These are phyloP conservation scores for Cephus pygmeus DNA, from an alignment of 2,888 invertebrate genomes.

Conservation along the genomic window DNA sequence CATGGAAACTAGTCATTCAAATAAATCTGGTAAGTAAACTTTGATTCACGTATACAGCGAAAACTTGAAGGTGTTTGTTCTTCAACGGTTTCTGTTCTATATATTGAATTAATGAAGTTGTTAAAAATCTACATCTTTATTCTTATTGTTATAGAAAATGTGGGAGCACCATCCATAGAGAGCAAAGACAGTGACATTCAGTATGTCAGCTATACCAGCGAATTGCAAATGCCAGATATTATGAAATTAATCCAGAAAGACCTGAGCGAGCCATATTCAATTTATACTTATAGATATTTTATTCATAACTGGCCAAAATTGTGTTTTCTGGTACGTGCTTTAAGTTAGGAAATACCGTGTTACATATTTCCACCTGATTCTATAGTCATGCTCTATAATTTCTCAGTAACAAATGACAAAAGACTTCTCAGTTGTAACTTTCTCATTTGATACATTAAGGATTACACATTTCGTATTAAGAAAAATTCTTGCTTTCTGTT, in stretches of 20 bases:
- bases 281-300: slow-evolving; percentile 99
- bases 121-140: neutral
- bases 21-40: slow-evolving; percentile 50
- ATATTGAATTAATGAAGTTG: neutral
- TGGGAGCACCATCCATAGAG: slow-evolving; percentile 44
- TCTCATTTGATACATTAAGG: neutral
- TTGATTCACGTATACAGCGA: neutral
- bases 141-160: slow-evolving; percentile 39
- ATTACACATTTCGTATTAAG: neutral
- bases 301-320: slow-evolving; percentile 99
- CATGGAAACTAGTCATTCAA: slow-evolving; percentile 60
- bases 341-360: neutral
- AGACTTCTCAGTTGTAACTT: neutral
- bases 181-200: slow-evolving; percentile 62
- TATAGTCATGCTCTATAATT: neutral
- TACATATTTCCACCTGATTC: neutral
- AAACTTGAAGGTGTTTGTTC: neutral
- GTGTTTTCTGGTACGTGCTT: slow-evolving; percentile 86
- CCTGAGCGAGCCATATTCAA: slow-evolving; percentile 99
- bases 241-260: slow-evolving; percentile 99
- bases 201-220: slow-evolving; percentile 89
- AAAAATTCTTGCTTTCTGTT: slow-evolving; percentile 21
- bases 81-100: neutral
- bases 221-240: slow-evolving; percentile 97
- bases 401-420: neutral